Conservation (phyloP, 2,797 vertebrate species). For the Dermochelys coriacea region DNA sequence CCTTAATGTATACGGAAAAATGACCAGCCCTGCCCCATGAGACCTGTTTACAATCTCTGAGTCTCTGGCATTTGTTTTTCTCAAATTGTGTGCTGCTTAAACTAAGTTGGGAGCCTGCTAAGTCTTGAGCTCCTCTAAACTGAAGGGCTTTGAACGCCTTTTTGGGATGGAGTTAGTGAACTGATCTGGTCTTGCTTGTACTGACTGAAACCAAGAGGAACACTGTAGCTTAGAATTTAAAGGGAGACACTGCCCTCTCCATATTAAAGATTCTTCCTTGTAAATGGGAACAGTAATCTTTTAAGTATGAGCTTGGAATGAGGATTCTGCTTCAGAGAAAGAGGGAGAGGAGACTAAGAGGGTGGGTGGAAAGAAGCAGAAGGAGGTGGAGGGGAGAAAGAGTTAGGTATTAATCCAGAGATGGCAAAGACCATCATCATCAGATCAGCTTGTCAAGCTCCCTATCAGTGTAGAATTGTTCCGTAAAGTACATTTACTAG, state of each 20-base stretch:
- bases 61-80: neutral
- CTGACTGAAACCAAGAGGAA: conserved; percentile 47
- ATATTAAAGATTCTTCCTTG: conserved; percentile 18
- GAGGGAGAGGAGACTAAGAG: neutral
- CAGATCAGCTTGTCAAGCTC: conserved; percentile 60
- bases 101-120: neutral
- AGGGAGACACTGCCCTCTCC: neutral
- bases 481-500: conserved; percentile 56
- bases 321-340: conserved; percentile 55
- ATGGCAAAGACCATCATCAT: conserved; percentile 53
- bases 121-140: neutral
- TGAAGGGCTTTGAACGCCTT: neutral
- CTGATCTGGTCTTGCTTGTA: neutral
- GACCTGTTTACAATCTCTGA: neutral
- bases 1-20: neutral
- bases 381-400: conserved; percentile 71
- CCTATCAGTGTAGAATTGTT: conserved; percentile 65
- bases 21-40: neutral
- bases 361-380: conserved; percentile 57
- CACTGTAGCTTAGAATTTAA: conserved; percentile 28
- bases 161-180: neutral
- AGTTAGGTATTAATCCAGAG: conserved; percentile 44
- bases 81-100: neutral
- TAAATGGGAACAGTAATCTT: conserved; percentile 57
- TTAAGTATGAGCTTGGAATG: conserved; percentile 54